Base-by-base conservation (phyloP, 2,113 vertebrate species). In the Leptobrachium leishanense region DNA sequence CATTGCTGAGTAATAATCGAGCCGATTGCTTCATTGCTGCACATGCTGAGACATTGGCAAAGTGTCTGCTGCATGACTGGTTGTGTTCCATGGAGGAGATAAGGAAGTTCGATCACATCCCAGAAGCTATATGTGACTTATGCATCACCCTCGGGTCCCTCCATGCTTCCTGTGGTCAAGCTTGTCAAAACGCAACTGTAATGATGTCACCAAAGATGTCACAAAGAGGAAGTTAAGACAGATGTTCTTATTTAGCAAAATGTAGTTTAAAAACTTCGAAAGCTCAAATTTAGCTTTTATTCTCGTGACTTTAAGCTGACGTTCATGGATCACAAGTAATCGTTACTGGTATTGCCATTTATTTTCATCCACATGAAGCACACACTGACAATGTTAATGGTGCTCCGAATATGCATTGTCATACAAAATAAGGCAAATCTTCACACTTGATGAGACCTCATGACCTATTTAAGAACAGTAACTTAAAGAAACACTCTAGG, bases 221-320 rank as follows among this genome's bases (percentile, higher is more conserved):
- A 76, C 55, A 50, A 20, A 20, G 53, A 64, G 77, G 77, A 79
- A 79, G 63, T 66, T 65, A 54, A 79, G 71, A 54, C 69, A 79
- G 39, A 55, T 72, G 59, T 64, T 72, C 43, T 53, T 69, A 62
- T 70, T 53, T 39, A 9, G 50, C 2, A 66, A 69, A 77, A 44
- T 72, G 76, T 9, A 44, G 68, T 74, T 72, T 41, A 20, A 43
- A 43, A 62, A 62, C 3, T 40, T 59, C 13, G 55, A 50, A 50
- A 50, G 68, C 15, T 7, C 2, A 62, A 10, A 42, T 50, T 5
- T 12, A 59, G 55, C 11, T 15, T 59, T 59, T 12, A 13, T 57
- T 57, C 13, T 57, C 13, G 15, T 69, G 54, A 59, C 39, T 64
- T 20, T 5, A n/a, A 31, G 15, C 6, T 6, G 62, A 8, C 46